Evolutionary conservation across 2,113 vertebrate genomes (phyloP), one percentile per base, ranked within the genome.

Genomic region (Mustelus asterias): DNA sequence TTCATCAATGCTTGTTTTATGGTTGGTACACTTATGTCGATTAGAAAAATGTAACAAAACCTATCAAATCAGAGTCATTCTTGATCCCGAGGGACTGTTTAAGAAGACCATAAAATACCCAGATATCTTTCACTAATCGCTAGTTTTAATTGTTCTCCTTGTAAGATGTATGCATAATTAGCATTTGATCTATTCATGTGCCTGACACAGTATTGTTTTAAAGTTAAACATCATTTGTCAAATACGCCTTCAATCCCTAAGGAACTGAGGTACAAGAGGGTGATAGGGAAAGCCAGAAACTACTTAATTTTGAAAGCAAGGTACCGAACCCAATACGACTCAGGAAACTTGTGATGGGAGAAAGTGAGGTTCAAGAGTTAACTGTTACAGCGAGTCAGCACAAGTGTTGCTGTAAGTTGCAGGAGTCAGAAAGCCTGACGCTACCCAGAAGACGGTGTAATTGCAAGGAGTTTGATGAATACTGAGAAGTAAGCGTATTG

Each of bases 391-490:
- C 18, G 37, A 37, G n/a, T n/a, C 29, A 14, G 89, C 89, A 65
- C 33, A 92, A 16, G 29, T 37, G 89, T 65, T 65, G 60, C 20
- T 93, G 37, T 67, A 67, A 65, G 33, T 63, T 65, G 89, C 18
- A 63, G n/a, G 60, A 65, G 16, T 41, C 29, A 37, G 89, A 67
- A 67, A 93, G 22, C 14, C n/a, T 93, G 48, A 65, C 7, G 1
- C 7, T 65, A 37, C n/a, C 89, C 60, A n/a, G n/a, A 20, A 22
- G 33, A 67, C 60, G 37, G 89, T 65, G 89, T 67, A 93, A 93
- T 65, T 65, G 63, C 89, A 65, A 60, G 89, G 89, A 93, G 33
- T 65, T 65, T 93, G 89, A 93, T 93, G 33, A 65, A 67, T 65
- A 65, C 33, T 65, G 60, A 65, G 89, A 93, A 93, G 16, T 10